Evolutionary conservation across 2,888 invertebrate species (phyloP).

Genomic region (Oscheius sp.): DNA sequence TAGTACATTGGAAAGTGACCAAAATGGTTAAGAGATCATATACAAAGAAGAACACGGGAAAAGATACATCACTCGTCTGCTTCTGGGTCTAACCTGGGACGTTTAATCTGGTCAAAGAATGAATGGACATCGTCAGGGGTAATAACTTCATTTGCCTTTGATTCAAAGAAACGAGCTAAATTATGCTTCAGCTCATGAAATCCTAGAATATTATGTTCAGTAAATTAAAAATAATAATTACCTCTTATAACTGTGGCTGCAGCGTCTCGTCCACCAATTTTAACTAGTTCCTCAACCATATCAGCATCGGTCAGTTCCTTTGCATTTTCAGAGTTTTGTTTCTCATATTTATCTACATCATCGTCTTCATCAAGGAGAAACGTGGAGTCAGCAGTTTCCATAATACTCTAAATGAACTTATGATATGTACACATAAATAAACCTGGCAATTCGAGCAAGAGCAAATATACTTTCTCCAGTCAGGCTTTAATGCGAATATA

Average conservation of each 20-base stretch:
- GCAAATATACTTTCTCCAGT: constrained; percentile 42
- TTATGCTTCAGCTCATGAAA: constrained; percentile 51
- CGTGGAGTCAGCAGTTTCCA: constrained; percentile 52
- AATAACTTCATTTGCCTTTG: constrained; percentile 35
- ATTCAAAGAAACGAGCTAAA: constrained; percentile 40
- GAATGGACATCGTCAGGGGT: constrained; percentile 46
- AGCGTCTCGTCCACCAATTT: constrained; percentile 44
- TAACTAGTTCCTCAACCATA: constrained; percentile 41
- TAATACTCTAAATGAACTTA: constrained; percentile 33
- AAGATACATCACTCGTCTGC: not conserved
- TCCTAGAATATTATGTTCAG: constrained; percentile 37
- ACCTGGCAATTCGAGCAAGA: constrained; percentile 50
- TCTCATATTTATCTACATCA: constrained; percentile 48
- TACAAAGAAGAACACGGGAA: not conserved
- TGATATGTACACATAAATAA: constrained; percentile 1
- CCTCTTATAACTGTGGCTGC: constrained; percentile 42
- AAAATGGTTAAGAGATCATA: not conserved
- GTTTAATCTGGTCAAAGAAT: constrained; percentile 44
- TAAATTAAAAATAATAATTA: constrained; percentile 4
- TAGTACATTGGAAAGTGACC: not conserved
- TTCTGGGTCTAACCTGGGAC: constrained; percentile 27
- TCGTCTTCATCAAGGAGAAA: constrained; percentile 60
- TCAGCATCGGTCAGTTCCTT: constrained; percentile 29
- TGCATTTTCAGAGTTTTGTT: constrained; percentile 37
- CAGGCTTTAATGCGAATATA: not conserved